A percentile compares a stretch with the other conserved stretches of the same genome.
Conservation (phyloP, 2,888 invertebrate species). For the Stegana nigrithorax region DNA sequence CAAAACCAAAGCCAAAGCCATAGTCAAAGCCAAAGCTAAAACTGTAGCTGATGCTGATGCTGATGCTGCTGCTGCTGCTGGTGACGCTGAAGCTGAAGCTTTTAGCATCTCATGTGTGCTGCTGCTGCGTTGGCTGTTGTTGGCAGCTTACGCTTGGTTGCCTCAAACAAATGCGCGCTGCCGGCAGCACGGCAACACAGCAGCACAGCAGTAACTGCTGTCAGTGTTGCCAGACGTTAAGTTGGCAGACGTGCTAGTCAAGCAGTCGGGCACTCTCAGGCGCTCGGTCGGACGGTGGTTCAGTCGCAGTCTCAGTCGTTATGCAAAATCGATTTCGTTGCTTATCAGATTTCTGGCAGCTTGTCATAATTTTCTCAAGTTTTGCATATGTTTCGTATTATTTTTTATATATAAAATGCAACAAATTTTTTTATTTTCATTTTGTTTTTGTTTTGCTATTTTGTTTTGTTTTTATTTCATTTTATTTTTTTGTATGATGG, state of each 20-base stretch:
- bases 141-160: too few relatives aligned
- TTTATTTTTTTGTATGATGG: too few relatives aligned
- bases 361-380: conserved; percentile 55
- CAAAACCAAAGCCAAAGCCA: conserved; percentile 26
- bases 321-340: conserved; percentile 62
- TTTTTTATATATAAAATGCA: neutral
- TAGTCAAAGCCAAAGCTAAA: neutral
- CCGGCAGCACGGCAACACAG: neutral
- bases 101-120: neutral
- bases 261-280: neutral
- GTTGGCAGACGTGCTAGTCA: too few relatives aligned
- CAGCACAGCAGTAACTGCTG: neutral
- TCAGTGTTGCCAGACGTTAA: neutral
- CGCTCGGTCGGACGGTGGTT: neutral
- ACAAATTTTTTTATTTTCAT: neutral
- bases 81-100: neutral
- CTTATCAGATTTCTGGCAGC: conserved; percentile 50
- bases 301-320: conserved; percentile 17
- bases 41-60: neutral
- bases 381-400: conserved; percentile 18
- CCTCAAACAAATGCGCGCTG: too few relatives aligned
- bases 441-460: neutral
- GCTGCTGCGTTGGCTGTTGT: neutral
- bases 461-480: neutral
- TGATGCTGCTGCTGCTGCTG: neutral